Base-by-base conservation (phyloP, 2,888 invertebrate genomes). In the Steinernema scapterisci region DNA sequence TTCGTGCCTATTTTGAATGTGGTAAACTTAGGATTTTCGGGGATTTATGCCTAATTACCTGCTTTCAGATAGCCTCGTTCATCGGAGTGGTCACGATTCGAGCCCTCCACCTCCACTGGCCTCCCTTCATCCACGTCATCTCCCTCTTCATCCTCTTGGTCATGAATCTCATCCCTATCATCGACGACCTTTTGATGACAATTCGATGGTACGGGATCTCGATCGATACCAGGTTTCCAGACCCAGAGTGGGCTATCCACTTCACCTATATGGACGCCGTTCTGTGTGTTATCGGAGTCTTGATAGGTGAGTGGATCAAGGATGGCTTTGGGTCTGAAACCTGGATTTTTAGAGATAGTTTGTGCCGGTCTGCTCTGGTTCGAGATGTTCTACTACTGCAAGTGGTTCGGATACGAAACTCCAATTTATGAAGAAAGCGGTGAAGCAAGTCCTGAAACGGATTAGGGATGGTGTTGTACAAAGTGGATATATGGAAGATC, bases 1-100 rank as follows among this genome's bases (percentile, higher is more conserved):
- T 77, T 52, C n/a, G 73, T 77, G 71, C 77, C 78, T 9, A 72
- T 78, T 38, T 46, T 75, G n/a, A 78, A 78, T 70, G 44, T 77
- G 72, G 78, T 78, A 21, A 27, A 45, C 46, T 9, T n/a, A 23
- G 7, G 45, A 7, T n/a, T n/a, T n/a, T n/a, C n/a, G n/a, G n/a
- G n/a, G n/a, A n/a, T n/a, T n/a, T n/a, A n/a, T n/a, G n/a, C n/a
- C n/a, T n/a, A n/a, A n/a, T n/a, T n/a, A n/a, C n/a, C n/a, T n/a
- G n/a, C 16, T 16, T 48, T 16, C 73, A 77, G 73, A 74, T 78
- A 48, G 75, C 71, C 13, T 70, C 77, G 19, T 76, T 78, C 72
- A 72, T 75, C 43, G 78, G 78, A 38, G 43, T 78, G 13, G 72
- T 77, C 48, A 72, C 78, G 7, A 51, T 76, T 27, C 72, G 75